Evolutionary conservation across 2,797 vertebrate genomes (phyloP), one percentile per base, ranked within the genome.

Genomic region (Potorous gilbertii): DNA sequence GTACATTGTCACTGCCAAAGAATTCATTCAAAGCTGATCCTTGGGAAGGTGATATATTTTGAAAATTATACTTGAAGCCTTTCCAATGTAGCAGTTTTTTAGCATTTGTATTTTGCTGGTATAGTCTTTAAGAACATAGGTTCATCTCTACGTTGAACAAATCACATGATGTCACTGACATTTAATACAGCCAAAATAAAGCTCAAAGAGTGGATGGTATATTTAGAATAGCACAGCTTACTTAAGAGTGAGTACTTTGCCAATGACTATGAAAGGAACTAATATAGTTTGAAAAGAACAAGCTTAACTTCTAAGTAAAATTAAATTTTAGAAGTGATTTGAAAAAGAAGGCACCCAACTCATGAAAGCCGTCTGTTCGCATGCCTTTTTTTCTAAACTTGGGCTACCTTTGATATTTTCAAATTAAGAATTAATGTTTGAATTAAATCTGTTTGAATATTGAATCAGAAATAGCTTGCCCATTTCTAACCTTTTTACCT

Each of bases 391-490:
- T 56, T 90, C 52, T 93, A 40, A 54, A 10, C 59, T 59, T 4
- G 59, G 14, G n/a, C 94, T 94, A 21, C 87, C 97, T 94, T 95
- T 94, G 66, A 40, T 40, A 74, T 40, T n/a, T 96, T 92, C 1
- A 90, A 92, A 90, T 56, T 34, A 74, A 96, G 66, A 90, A 93
- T 8, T 91, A 40, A 29, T n/a, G 34, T 46, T 24, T 93, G 87
- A 50, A 55, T 52, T 94, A 90, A 95, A 56, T 93, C 54, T 95
- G 46, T 94, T 92, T 95, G 54, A 95, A 59, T 50, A 31, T 4
- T 24, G 54, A 95, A 31, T 92, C 3, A 27, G 54, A 3, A 74
- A 74, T 74, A 40, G 18, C 34, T 74, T 74, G n/a, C 66, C 40
- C 90, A 0, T 93, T 55, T 28, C 54, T 92, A 46, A 11, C 54